Evolutionary conservation across 2,888 invertebrate species (phyloP).

Genomic region (Orgyia antiqua): DNA sequence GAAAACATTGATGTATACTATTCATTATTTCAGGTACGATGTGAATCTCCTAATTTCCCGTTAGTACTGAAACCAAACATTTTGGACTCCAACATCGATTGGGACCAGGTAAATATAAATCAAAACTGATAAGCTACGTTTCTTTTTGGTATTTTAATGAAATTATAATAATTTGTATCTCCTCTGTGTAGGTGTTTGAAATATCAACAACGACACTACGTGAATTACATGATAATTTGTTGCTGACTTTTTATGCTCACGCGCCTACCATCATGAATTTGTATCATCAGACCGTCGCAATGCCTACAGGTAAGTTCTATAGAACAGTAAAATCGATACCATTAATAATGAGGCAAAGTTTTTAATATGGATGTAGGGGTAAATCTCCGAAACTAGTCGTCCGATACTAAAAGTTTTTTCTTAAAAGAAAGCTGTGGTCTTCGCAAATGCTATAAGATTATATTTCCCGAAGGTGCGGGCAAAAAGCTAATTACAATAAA

Average conservation of each 20-base stretch:
- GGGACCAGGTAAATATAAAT: conserved; percentile 73
- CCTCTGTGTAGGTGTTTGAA: conserved; percentile 64
- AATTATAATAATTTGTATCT: background rate
- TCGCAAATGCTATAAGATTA: too few species aligned
- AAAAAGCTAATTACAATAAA: too few species aligned
- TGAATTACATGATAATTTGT: conserved; percentile 78
- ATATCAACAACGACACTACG: conserved; percentile 66
- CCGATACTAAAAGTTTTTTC: too few species aligned
- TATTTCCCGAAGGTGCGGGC: too few species aligned
- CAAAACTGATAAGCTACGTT: too few species aligned
- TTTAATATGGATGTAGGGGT: too few species aligned
- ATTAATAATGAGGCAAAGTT: too few species aligned
- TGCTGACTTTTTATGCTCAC: conserved; percentile 81
- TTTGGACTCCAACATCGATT: conserved; percentile 74
- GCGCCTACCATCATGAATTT: conserved; percentile 74
- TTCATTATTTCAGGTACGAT: conserved; percentile 57
- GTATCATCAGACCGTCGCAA: conserved; percentile 55
- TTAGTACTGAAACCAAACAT: conserved; percentile 61
- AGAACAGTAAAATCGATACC: too few species aligned
- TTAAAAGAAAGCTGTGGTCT: too few species aligned
- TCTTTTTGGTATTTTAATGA: background rate
- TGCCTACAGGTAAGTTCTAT: conserved; percentile 57
- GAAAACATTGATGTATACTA: too few species aligned
- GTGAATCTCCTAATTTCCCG: conserved; percentile 65
- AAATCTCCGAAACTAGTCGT: too few species aligned